Conservation (phyloP, 2,113 vertebrate genomes). For the Poicephalus meyeri region DNA sequence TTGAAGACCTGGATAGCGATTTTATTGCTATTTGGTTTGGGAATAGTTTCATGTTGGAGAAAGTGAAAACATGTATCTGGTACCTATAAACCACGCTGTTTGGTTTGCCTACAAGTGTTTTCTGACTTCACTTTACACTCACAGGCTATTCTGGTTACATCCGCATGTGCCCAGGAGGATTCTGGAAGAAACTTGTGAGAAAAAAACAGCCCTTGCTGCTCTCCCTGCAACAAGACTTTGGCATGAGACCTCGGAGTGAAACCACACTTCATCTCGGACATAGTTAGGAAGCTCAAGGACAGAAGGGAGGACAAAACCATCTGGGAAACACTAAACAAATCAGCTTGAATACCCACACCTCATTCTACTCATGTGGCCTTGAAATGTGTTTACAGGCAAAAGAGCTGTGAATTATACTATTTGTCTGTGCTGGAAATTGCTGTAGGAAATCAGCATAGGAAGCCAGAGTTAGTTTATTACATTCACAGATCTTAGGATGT, state of each 20-base stretch:
- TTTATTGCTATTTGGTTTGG: background rate
- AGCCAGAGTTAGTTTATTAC: background rate
- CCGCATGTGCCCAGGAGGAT: rapidly evolving
- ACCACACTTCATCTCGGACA: background rate
- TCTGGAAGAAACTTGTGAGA: background rate
- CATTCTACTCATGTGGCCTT: background rate
- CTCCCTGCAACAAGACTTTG: background rate
- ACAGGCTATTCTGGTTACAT: background rate
- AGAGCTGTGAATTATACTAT: background rate
- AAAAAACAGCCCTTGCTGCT: background rate
- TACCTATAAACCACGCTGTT: background rate
- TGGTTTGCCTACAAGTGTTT: background rate
- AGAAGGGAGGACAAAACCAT: background rate
- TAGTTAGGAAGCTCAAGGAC: background rate
- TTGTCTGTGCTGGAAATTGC: background rate
- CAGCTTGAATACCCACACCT: background rate
- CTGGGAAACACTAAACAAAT: background rate
- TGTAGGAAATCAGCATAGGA: background rate
- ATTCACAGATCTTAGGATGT: background rate
- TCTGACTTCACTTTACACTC: background rate
- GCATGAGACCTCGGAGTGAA: background rate
- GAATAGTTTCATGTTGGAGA: background rate
- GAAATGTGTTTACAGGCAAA: background rate
- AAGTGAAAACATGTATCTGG: background rate
- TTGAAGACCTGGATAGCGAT: background rate